Evolutionary conservation across 2,888 invertebrate genomes (phyloP).

Genomic region (Cylloceria caligata): DNA sequence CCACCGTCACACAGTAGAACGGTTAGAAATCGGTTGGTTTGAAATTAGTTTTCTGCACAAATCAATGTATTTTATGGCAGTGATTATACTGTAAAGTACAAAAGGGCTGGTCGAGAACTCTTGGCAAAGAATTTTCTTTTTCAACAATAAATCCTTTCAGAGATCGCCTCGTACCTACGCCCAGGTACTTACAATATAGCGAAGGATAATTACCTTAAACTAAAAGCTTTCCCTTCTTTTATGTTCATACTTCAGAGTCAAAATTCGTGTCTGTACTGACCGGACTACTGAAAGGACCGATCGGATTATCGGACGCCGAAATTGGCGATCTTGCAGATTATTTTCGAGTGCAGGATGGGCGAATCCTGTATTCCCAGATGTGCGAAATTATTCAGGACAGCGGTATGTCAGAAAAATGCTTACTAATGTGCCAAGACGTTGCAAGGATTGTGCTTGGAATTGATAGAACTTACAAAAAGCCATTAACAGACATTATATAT

Average conservation of each 20-base stretch:
- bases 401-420: conserved; percentile 84
- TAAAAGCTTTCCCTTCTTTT: background rate
- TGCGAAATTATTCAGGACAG: conserved; percentile 90
- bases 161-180: background rate
- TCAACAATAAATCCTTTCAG: background rate
- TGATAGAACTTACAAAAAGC: background rate
- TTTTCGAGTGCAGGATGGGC: conserved; percentile 92
- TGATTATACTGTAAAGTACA: background rate
- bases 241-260: conserved; percentile 86
- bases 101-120: background rate
- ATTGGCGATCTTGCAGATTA: conserved; percentile 91
- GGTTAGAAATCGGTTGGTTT: no score
- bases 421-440: conserved; percentile 1
- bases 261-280: conserved; percentile 90
- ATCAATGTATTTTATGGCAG: no score
- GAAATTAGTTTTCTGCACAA: no score
- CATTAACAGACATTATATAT: background rate
- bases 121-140: background rate
- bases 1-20: no score
- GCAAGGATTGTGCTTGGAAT: background rate
- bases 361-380: conserved; percentile 91
- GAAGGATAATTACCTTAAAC: no score
- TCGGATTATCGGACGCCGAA: conserved; percentile 90
- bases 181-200: background rate
- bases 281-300: conserved; percentile 88